phyloP scores from a whole-genome alignment of 2,113 vertebrate species.

The Neodontobutis hainanensis region DNA sequence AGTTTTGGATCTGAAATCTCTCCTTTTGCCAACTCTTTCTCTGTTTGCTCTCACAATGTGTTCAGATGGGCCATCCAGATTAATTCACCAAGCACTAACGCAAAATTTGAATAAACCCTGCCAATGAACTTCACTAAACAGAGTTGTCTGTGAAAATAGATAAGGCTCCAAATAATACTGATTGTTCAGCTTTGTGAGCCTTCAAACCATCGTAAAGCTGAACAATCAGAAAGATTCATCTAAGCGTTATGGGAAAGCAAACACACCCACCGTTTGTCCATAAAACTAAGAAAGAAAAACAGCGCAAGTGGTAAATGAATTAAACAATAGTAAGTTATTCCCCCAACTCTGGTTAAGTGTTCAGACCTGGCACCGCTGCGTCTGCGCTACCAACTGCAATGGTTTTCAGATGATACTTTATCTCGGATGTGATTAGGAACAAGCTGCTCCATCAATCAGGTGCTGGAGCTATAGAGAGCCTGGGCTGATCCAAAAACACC shows the following conservation, averaged over 20 bases:
- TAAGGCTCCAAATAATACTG: slow-evolving; percentile 36
- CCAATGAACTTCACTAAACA: too few species aligned
- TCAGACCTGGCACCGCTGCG: slow-evolving; percentile 27
- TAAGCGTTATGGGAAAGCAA: slow-evolving; percentile 11
- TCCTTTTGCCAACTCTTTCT: too few species aligned
- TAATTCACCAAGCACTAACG: too few species aligned
- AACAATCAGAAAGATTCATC: slow-evolving; percentile 43
- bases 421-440: slow-evolving; percentile 53
- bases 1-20: too few species aligned
- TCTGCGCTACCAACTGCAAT: slow-evolving; percentile 34
- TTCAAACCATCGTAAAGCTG: slow-evolving; percentile 55
- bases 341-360: slow-evolving; percentile 18
- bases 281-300: slow-evolving; percentile 13
- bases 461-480: slow-evolving; percentile 34
- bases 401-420: slow-evolving; percentile 36
- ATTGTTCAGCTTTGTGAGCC: slow-evolving; percentile 56
- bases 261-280: slow-evolving; percentile 13
- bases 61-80: too few species aligned
- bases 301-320: slow-evolving; percentile 4
- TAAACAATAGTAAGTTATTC: slow-evolving; percentile 29
- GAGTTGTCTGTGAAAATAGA: slow-evolving; percentile 37
- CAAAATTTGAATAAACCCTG: slow-evolving; percentile 9
- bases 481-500: slow-evolving; percentile 44
- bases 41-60: too few species aligned
- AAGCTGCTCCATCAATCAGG: slow-evolving; percentile 53